phyloP scores from a whole-genome alignment of 2,797 vertebrate species.

The Sebastiscus albofasciatus region DNA sequence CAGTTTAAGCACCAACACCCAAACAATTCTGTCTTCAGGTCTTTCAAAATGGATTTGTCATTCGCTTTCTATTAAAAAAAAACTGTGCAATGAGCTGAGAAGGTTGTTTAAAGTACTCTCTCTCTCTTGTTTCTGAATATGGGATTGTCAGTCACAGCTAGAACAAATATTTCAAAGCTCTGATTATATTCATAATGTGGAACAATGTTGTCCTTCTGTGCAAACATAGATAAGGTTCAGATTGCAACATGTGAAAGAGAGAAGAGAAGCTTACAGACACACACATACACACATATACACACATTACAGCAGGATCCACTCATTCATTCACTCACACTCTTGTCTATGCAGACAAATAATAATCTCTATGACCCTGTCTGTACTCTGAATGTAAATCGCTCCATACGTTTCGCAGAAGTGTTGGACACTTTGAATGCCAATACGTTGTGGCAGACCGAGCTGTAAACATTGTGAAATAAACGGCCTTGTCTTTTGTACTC shows the following conservation, averaged over 20 bases:
- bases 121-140: neutral
- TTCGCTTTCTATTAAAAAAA: neutral
- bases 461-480: conserved; percentile 48
- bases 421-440: conserved; percentile 9
- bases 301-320: too few relatives aligned
- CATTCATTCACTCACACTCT: neutral
- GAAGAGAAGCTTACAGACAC: neutral
- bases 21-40: neutral
- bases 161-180: neutral
- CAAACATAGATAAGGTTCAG: neutral
- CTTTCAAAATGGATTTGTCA: neutral
- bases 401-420: neutral
- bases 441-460: conserved; percentile 2
- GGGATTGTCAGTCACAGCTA: neutral
- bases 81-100: neutral
- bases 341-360: neutral
- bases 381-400: conserved; percentile 16
- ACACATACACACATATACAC: neutral
- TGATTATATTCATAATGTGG: neutral
- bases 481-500: conserved; percentile 41
- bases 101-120: neutral
- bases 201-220: neutral
- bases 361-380: conserved; percentile 2
- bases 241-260: neutral
- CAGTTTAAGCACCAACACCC: neutral